Evolutionary conservation across 2,797 vertebrate genomes (phyloP).

Genomic region (Crossoptilon crossoptilon): DNA sequence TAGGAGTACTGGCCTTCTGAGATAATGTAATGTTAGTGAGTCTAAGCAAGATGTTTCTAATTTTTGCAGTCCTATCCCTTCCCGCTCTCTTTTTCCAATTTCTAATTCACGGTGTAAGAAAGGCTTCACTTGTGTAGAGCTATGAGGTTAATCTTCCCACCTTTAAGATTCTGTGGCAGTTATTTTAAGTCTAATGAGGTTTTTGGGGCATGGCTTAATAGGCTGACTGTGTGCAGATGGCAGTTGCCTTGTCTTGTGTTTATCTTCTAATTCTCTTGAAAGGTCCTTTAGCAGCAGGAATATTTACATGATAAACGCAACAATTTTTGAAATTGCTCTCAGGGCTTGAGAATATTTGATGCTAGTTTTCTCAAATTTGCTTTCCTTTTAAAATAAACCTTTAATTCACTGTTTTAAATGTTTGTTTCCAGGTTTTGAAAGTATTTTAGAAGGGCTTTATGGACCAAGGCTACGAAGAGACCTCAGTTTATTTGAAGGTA

Average conservation of each 20-base stretch:
- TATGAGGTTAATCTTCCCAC: constrained; percentile 56
- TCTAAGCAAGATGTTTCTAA: background rate
- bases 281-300: background rate
- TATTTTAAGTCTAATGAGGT: constrained; percentile 74
- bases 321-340: background rate
- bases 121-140: background rate
- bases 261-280: constrained; percentile 44
- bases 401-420: constrained; percentile 51
- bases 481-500: constrained; percentile 99
- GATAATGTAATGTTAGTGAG: background rate
- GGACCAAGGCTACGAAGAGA: constrained; percentile 96
- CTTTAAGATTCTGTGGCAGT: constrained; percentile 58
- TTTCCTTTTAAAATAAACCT: background rate
- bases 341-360: background rate
- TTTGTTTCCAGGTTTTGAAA: constrained; percentile 93
- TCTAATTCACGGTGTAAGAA: background rate
- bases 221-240: constrained; percentile 60
- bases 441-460: constrained; percentile 99
- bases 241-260: constrained; percentile 47
- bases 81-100: background rate
- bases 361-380: background rate
- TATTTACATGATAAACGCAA: background rate
- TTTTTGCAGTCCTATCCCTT: background rate
- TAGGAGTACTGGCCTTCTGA: background rate
- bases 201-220: constrained; percentile 67